Percentiles rank a stretch among this genome's conserved stretches.
phyloP scores from a whole-genome alignment of 92 coral and sea anemone genomes.

The Paragorgia papillata region DNA sequence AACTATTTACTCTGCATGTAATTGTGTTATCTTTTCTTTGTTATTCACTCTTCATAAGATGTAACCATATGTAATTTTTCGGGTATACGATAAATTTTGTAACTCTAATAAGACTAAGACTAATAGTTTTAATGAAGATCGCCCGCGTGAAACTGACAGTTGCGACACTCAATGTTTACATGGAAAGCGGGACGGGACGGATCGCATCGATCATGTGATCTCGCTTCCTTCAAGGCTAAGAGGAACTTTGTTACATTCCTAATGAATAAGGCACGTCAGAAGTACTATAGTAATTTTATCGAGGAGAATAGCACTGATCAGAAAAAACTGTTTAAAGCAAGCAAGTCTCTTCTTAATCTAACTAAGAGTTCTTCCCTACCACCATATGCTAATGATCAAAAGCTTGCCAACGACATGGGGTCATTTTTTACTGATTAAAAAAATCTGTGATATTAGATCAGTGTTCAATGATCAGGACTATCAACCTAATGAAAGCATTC shows the following conservation, averaged over 20 bases:
- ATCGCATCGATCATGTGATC: conserved; percentile 11
- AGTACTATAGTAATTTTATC: conserved; percentile 39
- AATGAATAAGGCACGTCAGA: conserved; percentile 32
- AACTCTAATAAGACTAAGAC: too few relatives aligned
- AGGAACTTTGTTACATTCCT: conserved; percentile 40
- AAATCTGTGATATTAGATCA: conserved; percentile 26
- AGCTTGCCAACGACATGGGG: conserved; percentile 48
- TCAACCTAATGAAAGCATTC: too few relatives aligned
- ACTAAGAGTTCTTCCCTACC: too few relatives aligned
- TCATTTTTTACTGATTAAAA: conserved; percentile 39
- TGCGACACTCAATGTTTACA: too few relatives aligned
- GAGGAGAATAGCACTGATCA: conserved; percentile 44
- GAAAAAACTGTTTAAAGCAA: conserved; percentile 41
- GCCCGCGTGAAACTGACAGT: too few relatives aligned
- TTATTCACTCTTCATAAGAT: too few relatives aligned
- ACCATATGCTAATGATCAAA: conserved; percentile 9
- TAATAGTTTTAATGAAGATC: too few relatives aligned
- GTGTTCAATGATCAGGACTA: background rate
- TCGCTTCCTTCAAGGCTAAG: conserved; percentile 16
- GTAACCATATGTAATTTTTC: too few relatives aligned
- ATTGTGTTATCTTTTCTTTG: too few relatives aligned
- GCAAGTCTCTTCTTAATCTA: conserved; percentile 21
- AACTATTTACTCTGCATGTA: too few relatives aligned
- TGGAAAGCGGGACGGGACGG: too few relatives aligned
- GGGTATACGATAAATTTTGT: too few relatives aligned